Conservation (phyloP, 2,888 invertebrate species). For the Rhagonycha lutea region DNA sequence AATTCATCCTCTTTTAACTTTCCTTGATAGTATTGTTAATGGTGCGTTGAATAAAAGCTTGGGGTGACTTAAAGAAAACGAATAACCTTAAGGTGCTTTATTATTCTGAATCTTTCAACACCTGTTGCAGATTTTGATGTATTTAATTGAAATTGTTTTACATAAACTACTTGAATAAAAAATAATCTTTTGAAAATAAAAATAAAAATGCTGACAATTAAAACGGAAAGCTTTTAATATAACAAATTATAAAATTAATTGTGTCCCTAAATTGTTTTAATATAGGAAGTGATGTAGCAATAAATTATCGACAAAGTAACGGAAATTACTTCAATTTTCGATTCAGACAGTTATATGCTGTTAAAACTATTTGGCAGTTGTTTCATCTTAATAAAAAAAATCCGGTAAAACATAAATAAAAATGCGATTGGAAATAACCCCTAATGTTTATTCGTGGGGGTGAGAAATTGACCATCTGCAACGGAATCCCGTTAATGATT, state of each 20-base stretch:
- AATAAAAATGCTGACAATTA: background rate
- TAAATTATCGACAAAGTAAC: constrained; percentile 42
- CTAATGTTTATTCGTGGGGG: constrained; percentile 37
- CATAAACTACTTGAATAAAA: too few relatives aligned
- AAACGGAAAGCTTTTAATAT: background rate
- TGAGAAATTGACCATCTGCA: constrained; percentile 46
- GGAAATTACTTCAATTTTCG: constrained; percentile 33
- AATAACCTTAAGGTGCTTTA: background rate
- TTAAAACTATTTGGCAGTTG: constrained; percentile 13
- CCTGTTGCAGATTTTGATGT: background rate
- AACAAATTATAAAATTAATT: background rate
- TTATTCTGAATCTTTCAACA: background rate
- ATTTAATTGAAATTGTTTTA: background rate
- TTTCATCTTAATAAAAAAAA: constrained; percentile 23
- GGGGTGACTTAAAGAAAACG: constrained; percentile 2
- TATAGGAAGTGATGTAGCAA: constrained; percentile 39
- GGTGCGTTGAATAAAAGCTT: background rate
- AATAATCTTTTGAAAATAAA: too few relatives aligned
- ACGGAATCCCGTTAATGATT: constrained; percentile 48
- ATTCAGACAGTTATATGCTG: constrained; percentile 9
- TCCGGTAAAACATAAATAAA: constrained; percentile 13
- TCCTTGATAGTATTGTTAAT: background rate
- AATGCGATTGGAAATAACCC: constrained; percentile 22
- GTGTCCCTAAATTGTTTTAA: background rate
- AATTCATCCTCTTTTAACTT: background rate